phyloP scores from a whole-genome alignment of 2,797 vertebrate species.

The Ceyx erithaca region DNA sequence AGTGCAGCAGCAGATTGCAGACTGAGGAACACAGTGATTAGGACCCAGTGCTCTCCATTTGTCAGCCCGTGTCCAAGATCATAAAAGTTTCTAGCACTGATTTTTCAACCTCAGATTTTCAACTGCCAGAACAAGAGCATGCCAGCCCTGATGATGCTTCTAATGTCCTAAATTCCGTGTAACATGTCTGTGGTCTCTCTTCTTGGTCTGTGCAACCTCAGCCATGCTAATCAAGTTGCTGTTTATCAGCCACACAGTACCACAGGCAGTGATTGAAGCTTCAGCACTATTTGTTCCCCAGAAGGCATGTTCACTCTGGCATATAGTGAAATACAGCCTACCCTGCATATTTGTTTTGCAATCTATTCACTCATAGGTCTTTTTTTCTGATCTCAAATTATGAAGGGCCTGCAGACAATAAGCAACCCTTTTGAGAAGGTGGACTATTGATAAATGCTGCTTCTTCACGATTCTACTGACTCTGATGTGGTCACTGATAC shows the following conservation, averaged over 20 bases:
- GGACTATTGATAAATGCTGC: not conserved
- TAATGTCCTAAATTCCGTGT: not conserved
- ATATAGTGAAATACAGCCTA: not conserved
- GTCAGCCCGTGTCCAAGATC: not conserved
- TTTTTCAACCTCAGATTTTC: not conserved
- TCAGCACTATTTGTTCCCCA: not conserved
- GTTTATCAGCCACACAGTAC: not conserved
- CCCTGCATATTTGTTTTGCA: not conserved
- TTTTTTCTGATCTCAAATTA: not conserved
- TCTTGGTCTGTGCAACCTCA: not conserved
- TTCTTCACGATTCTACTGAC: not conserved
- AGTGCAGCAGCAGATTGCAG: conserved; percentile 18
- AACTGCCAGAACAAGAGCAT: not conserved
- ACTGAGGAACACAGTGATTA: not conserved
- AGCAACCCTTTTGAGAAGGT: not conserved
- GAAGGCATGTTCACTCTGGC: not conserved
- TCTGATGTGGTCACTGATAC: not conserved
- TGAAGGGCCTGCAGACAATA: not conserved
- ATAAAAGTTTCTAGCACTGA: not conserved
- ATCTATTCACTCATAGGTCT: not conserved
- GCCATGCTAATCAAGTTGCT: not conserved
- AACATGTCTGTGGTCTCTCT: not conserved
- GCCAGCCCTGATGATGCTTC: not conserved
- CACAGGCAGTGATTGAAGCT: not conserved
- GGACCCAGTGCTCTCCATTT: not conserved